Percentiles rank a stretch among this genome's conserved stretches.
Conservation (phyloP, 2,888 invertebrate species). For the Arge pagana region DNA sequence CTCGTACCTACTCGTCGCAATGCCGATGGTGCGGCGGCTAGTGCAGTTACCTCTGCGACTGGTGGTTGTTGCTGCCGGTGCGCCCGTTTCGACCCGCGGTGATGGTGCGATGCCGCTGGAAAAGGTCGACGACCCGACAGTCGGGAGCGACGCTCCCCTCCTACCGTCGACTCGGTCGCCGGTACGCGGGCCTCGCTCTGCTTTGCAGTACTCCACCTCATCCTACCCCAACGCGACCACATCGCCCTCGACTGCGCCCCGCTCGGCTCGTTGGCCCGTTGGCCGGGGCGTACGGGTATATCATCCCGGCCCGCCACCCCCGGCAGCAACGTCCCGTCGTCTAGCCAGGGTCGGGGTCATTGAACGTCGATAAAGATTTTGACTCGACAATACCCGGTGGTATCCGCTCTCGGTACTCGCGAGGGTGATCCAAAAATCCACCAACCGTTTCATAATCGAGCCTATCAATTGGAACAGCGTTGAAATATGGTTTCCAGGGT, state of each 20-base stretch:
- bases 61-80: constrained; percentile 21
- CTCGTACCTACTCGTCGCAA: too few relatives aligned
- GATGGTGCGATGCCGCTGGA: constrained; percentile 55
- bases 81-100: constrained; percentile 47
- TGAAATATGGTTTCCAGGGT: too few relatives aligned
- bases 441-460: too few relatives aligned
- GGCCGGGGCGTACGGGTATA: constrained; percentile 7
- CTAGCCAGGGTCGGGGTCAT: constrained; percentile 59
- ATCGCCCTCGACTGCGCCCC: constrained; percentile 25
- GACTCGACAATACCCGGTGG: constrained; percentile 49
- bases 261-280: constrained; percentile 24
- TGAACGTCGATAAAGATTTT: constrained; percentile 59
- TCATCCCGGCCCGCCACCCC: constrained; percentile 22
- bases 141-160: constrained; percentile 51
- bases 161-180: constrained; percentile 34
- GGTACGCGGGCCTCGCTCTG: too few relatives aligned
- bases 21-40: too few relatives aligned
- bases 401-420: too few relatives aligned
- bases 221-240: constrained; percentile 29
- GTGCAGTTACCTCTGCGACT: too few relatives aligned
- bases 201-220: constrained; percentile 29
- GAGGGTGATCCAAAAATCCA: too few relatives aligned
- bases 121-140: constrained; percentile 57
- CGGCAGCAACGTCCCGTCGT: constrained; percentile 37
- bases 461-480: too few relatives aligned